A percentile compares a stretch with the other conserved stretches of the same genome.
These are phyloP conservation scores for Pyralis farinalis DNA, from an alignment of 2,888 invertebrate genomes.

Conservation along the genomic window DNA sequence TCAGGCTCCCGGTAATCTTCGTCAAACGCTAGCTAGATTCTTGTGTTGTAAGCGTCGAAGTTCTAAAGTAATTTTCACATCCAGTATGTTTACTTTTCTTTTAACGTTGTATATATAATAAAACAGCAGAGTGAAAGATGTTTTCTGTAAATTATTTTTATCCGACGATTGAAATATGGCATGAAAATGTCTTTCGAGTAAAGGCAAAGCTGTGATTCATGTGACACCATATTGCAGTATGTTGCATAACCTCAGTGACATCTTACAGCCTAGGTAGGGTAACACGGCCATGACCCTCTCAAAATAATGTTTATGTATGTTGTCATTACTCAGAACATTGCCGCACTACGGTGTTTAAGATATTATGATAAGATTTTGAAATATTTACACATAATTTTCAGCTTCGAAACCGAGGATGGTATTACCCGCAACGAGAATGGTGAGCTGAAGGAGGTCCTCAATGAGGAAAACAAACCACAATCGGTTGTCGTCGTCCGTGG, in stretches of 20 bases:
- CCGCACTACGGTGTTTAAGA: background rate
- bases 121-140: too few species aligned
- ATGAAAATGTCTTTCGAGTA: too few species aligned
- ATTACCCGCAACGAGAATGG: conserved; percentile 76
- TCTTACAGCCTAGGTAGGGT: background rate
- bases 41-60: too few species aligned
- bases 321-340: background rate
- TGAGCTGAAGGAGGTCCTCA: conserved; percentile 48
- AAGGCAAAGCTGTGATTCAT: background rate
- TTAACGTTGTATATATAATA: too few species aligned
- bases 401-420: conserved; percentile 80
- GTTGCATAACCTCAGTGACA: background rate
- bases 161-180: too few species aligned
- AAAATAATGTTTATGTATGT: background rate
- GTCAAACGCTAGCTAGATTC: too few species aligned
- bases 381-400: conserved; percentile 23
- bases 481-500: conserved; percentile 81
- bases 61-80: too few species aligned
- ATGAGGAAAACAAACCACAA: conserved; percentile 80
- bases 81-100: too few species aligned
- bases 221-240: background rate
- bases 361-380: background rate
- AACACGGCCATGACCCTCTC: background rate
- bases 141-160: too few species aligned
- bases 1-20: too few species aligned